phyloP scores from a whole-genome alignment of 2,888 invertebrate species.

The Hyppa rectilinea region DNA sequence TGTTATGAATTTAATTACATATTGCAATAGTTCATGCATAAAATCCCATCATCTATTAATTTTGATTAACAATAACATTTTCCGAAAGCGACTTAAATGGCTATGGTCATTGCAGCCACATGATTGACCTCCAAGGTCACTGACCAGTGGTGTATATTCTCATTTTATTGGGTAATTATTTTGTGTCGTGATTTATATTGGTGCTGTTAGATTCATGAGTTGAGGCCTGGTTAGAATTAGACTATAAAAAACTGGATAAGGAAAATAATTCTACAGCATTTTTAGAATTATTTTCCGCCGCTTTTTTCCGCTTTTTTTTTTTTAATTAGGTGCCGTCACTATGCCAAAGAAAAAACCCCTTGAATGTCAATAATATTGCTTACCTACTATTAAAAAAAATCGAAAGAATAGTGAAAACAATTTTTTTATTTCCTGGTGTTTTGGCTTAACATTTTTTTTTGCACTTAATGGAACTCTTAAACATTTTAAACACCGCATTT shows the following conservation, averaged over 20 bases:
- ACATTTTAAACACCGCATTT: too few relatives aligned
- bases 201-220: slow-evolving; percentile 68
- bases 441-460: not conserved
- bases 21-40: not conserved
- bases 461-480: too few relatives aligned
- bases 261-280: too few relatives aligned
- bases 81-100: slow-evolving; percentile 50
- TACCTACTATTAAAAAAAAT: not conserved
- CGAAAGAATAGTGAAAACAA: not conserved
- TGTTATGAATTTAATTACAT: too few relatives aligned
- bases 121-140: slow-evolving; percentile 60
- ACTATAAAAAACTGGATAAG: slow-evolving; percentile 57
- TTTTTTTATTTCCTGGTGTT: not conserved
- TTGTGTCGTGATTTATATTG: slow-evolving; percentile 77
- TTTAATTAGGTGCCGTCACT: not conserved
- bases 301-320: too few relatives aligned
- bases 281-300: too few relatives aligned
- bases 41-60: slow-evolving; percentile 45
- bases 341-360: not conserved
- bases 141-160: slow-evolving; percentile 64
- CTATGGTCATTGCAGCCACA: slow-evolving; percentile 39
- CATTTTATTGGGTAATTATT: slow-evolving; percentile 76
- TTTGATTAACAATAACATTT: slow-evolving; percentile 56
- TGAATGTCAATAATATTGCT: not conserved
- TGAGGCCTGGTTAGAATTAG: slow-evolving; percentile 63